These are phyloP conservation scores for Sarcoramphus papa DNA, from an alignment of 2,797 vertebrate genomes.

Conservation along the genomic window DNA sequence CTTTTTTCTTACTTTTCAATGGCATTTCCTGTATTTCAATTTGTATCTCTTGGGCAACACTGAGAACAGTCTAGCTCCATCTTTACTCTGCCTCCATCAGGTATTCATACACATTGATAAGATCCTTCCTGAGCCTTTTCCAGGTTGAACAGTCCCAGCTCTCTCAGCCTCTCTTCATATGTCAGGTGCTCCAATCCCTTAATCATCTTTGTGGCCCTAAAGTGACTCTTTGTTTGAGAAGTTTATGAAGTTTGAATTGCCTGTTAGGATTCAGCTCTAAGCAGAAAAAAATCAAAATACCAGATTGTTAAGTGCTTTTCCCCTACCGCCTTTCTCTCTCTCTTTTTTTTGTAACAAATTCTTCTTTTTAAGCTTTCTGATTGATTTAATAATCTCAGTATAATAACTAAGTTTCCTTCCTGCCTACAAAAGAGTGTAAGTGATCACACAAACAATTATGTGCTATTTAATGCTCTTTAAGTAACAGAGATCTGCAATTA, in stretches of 20 bases:
- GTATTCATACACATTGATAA: not conserved
- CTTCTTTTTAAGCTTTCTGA: slow-evolving; percentile 33
- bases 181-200: not conserved
- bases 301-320: not conserved
- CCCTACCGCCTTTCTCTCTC: not conserved
- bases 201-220: not conserved
- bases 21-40: not conserved
- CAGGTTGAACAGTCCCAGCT: not conserved
- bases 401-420: slow-evolving; percentile 41
- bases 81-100: not conserved
- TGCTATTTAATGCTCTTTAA: slow-evolving; percentile 31
- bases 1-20: not conserved
- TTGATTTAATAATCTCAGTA: slow-evolving; percentile 37
- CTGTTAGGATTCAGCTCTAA: not conserved
- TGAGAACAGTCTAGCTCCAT: not conserved
- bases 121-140: not conserved
- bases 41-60: not conserved
- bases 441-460: slow-evolving; percentile 57
- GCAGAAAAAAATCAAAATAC: not conserved
- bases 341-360: not conserved
- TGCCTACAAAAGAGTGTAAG: slow-evolving; percentile 2
- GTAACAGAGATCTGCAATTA: slow-evolving; percentile 12
- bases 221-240: not conserved
- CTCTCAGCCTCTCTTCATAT: not conserved
- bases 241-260: not conserved